Evolutionary conservation across 2,888 invertebrate species (phyloP), one percentile per base, ranked within the genome.

Genomic region (Priocnemis perturbator): DNA sequence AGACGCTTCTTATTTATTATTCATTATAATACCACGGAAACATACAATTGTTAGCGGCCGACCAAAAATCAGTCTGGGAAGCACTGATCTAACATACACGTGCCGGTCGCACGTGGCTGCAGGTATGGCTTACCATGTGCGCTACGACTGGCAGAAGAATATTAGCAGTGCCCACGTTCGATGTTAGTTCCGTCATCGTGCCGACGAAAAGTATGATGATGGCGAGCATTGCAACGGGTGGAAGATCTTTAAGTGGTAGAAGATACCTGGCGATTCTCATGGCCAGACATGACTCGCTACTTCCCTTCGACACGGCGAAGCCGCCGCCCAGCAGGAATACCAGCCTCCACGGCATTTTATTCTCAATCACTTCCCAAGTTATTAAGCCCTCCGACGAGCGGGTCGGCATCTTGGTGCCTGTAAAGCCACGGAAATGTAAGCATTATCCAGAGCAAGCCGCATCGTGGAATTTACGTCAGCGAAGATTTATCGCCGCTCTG

Each of bases 291-390:
- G 91, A 91, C 60, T 83, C 90, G 79, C 89, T 89, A 76, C 90
- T 90, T 5, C 89, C 92, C 60, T 90, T 90, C 1, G 92, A 91
- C 76, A 93, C 84, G 0, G 92, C 92, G 77, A 92, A 92, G 0
- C 92, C 92, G 47, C 92, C 92, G 19, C 92, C 91, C 55, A 92
- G 86, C 2, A 92, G 84, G 21, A 92, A 85, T 58, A 92, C 84
- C 17, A 92, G 86, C 11, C 91, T 91, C 92, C 92, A 92, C 0
- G 91, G 91, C 78, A 92, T 86, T 74, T 91, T 90, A 15, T 86
- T 83, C 50, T 91, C 89, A 0, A 91, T 86, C 2, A 87, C 84
- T n/a, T 89, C 87, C 92, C 92, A 92, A 44, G 89, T 89, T 5
- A 91, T 80, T 44, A 91, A 76, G 0, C 90, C 89, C 14, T 88